Evolutionary conservation across 2,888 invertebrate species (phyloP), one percentile per base, ranked within the genome.

Genomic region (Mythimna vitellina): DNA sequence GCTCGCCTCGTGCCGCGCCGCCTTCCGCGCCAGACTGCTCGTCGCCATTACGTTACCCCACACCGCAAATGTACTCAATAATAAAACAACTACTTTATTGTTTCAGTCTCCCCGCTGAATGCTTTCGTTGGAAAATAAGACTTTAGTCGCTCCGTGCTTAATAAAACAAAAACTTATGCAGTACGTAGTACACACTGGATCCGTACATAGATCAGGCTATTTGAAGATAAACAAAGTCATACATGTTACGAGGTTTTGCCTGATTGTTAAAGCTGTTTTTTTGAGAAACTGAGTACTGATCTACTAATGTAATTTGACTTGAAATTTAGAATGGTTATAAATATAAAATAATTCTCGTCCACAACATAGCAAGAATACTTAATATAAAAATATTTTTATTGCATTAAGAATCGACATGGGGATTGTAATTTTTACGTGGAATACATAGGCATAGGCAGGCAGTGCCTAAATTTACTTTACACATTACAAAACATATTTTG

Each of bases 21-120:
- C 69, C 76, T 84, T 66, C 70, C 82, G 72, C 75, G 80, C 82
- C 82, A 89, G 89, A 87, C 87, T 79, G 89, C 83, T 80, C 81
- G 88, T 73, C 88, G 88, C 88, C 87, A 78, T 80, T 78, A 76
- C 76, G 70, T 82, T 84, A 81, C 79, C 74, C 81, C 63, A 79
- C 81, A 85, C 73, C 76, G 74, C 77, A 77, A 81, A 82, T 80
- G 75, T 80, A 68, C 72, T 77, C 65, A 76, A 81, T 76, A 83
- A 85, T 82, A 86, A 86, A 85, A 86, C 78, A 80, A 80, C 82
- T 61, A 65, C 65, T 79, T 78, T 83, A 83, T 85, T 85, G 80
- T 87, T 86, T 73, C 70, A 83, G 78, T 78, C 78, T 72, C 65
- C 73, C 74, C 70, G 64, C 70, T 76, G 70, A 73, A 75, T 73